These are phyloP conservation scores for Vidua macroura DNA, from an alignment of 2,113 vertebrate species.

Conservation along the genomic window DNA sequence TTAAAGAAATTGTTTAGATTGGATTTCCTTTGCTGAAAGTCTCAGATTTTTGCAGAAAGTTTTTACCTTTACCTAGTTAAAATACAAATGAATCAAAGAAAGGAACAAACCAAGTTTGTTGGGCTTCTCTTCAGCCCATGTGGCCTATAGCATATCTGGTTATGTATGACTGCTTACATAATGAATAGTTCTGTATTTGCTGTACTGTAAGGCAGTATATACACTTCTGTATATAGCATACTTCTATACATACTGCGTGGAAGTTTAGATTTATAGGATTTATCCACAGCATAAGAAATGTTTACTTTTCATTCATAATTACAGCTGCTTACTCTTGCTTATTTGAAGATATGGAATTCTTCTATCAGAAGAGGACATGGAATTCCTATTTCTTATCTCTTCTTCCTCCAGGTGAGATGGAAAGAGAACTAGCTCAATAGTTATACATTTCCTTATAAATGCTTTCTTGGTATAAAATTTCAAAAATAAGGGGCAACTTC, in stretches of 20 bases:
- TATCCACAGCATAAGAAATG: neutral
- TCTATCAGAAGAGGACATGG: neutral
- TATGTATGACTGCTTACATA: neutral
- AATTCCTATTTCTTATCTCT: neutral
- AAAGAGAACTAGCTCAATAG: neutral
- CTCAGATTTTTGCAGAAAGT: neutral
- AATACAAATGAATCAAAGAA: neutral
- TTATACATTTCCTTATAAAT: neutral
- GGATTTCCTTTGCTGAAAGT: neutral
- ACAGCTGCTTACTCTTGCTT: neutral
- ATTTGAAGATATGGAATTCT: neutral
- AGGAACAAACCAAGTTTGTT: neutral
- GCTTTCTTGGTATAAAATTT: neutral
- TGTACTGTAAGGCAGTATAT: neutral
- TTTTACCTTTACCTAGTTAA: neutral
- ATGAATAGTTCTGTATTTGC: fast-evolving
- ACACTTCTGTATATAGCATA: neutral
- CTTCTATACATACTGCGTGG: neutral
- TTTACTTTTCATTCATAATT: neutral
- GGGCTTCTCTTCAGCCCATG: neutral
- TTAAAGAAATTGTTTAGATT: neutral
- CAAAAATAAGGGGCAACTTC: neutral
- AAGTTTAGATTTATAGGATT: neutral
- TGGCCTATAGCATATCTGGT: neutral
- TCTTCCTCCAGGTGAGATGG: neutral